Evolutionary conservation across 2,888 invertebrate genomes (phyloP), one percentile per base, ranked within the genome.

Genomic region (Blastobasis lacticolella): DNA sequence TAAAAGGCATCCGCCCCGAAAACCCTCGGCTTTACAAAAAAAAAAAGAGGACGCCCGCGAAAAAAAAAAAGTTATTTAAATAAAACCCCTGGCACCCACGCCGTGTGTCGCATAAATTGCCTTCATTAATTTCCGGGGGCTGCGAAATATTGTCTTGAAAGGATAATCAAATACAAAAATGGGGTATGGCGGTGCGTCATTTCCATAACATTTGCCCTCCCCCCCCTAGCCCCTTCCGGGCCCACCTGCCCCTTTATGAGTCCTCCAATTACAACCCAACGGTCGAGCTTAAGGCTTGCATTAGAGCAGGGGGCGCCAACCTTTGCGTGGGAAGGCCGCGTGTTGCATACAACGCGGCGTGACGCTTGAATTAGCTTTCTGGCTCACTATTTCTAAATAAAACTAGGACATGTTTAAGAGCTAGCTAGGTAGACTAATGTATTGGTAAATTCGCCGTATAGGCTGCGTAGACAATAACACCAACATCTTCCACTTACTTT

Each of bases 81-180:
- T 84, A 87, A 85, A 83, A 82, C 74, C 81, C n/a, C 73, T 67
- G 71, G 73, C 72, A 71, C 73, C 76, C 74, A 71, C 76, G 78
- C 74, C 73, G 74, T 66, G 72, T 82, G 86, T 85, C 86, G 85
- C 88, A 88, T 88, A 88, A 88, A 88, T 88, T 88, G 85, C 84
- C 76, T 84, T 81, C 85, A 86, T 86, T 87, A 86, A 87, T 87
- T 84, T 87, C 88, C 87, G 85, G 83, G 63, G 78, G 81, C 78
- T 78, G 79, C 84, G 79, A 88, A 88, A 88, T 88, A 88, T 88
- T 88, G 86, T 88, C 88, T 88, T 88, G 87, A 88, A 88, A 87
- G 88, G 86, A 87, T 87, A 87, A 88, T 88, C 87, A 87, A 87
- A 88, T 87, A 88, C 86, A 86, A 87, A 88, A 88, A 84, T 81